Base-by-base conservation (phyloP, 2,888 invertebrate genomes). In the Acanthosepion lycidas region DNA sequence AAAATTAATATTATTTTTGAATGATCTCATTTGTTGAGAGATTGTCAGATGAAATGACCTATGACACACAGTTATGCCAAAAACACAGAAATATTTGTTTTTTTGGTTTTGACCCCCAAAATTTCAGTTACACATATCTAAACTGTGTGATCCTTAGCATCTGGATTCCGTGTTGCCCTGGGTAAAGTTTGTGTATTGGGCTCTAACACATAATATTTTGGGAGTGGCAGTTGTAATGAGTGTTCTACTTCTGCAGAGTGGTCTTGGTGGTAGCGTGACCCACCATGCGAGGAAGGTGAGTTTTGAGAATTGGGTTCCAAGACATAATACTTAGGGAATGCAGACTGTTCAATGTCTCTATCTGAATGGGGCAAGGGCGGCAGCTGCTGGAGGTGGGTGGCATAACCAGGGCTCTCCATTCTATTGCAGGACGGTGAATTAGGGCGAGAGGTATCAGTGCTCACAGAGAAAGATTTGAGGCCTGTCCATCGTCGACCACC, bases 401-500 rank as follows among this genome's bases (percentile, higher is more conserved):
- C n/a, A 78, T 78, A 78, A 78, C 78, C 78, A 78, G 78, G 15
- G 18, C 78, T 78, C 78, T 78, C 78, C n/a, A 78, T 78, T 78
- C 78, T 23, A 78, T n/a, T 33, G 78, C 78, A 78, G 78, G 78
- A 78, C 78, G 78, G 78, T 78, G 78, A 78, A 78, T 78, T 78
- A 78, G 78, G 78, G 78, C 78, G 78, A 33, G 78, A 78, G 78
- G 78, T n/a, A 78, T 78, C 78, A 78, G 78, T 78, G 78, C 78
- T 78, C 23, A 78, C 78, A 33, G 78, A 78, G n/a, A 78, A 78
- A 78, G 78, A 78, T 78, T 78, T 78, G n/a, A 78, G 78, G 78
- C 78, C 78, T 78, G 78, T 78, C 78, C 78, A 78, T 78, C 78
- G 78, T 78, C 78, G 78, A 78, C 78, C 33, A 15, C 78, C 18